phyloP scores from a whole-genome alignment of 1,140 invertebrate species.

The Wasmannia auropunctata region DNA sequence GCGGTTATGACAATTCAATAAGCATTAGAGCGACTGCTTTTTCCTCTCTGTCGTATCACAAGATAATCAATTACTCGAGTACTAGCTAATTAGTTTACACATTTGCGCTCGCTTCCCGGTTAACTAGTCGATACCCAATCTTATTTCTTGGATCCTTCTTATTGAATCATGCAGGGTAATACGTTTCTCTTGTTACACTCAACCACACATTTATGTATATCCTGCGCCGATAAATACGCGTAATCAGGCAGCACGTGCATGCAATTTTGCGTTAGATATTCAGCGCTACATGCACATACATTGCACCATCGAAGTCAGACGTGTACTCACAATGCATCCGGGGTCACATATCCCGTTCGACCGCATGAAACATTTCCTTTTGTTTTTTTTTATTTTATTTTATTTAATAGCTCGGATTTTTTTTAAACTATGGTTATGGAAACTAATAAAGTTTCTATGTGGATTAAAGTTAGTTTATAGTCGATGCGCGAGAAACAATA shows the following conservation, averaged over 20 bases:
- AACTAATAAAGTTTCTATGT: constrained; percentile 43
- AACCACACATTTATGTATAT: constrained; percentile 30
- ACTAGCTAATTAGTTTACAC: constrained; percentile 59
- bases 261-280: constrained; percentile 42
- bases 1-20: constrained; percentile 76
- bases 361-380: constrained; percentile 21
- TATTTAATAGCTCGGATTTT: constrained; percentile 24
- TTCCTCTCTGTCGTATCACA: constrained; percentile 79
- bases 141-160: not conserved
- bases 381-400: not conserved
- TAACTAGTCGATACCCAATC: constrained; percentile 18
- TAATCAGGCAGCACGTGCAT: constrained; percentile 46
- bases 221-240: constrained; percentile 49
- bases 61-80: constrained; percentile 81
- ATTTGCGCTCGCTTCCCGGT: constrained; percentile 45
- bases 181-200: constrained; percentile 21
- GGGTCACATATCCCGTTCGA: constrained; percentile 32
- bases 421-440: constrained; percentile 52
- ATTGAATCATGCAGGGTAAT: constrained; percentile 20
- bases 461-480: constrained; percentile 38
- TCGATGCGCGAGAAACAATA: constrained; percentile 40
- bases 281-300: constrained; percentile 43
- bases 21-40: constrained; percentile 78
- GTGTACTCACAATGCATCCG: constrained; percentile 15
- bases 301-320: constrained; percentile 47